Evolutionary conservation across 2,888 invertebrate genomes (phyloP).

Genomic region (Diaperis boleti): DNA sequence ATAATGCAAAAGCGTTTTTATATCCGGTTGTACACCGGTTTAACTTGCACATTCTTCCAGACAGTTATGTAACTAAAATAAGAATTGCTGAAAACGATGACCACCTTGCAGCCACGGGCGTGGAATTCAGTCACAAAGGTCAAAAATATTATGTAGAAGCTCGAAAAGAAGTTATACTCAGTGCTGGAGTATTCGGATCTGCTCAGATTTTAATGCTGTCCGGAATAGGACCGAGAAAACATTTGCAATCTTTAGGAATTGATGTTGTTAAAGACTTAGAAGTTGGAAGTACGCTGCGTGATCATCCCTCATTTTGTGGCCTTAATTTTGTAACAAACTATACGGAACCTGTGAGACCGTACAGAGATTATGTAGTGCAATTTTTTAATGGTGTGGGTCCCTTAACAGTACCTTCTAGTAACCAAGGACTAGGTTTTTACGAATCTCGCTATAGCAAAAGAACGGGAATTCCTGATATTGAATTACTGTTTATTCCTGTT

Average conservation of each 20-base stretch:
- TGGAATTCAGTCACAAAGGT: conserved; percentile 75
- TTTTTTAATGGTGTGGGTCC: conserved; percentile 48
- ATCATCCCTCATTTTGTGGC: conserved; percentile 21
- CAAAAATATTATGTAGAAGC: conserved; percentile 69
- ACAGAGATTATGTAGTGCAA: conserved; percentile 37
- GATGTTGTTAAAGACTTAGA: conserved; percentile 9
- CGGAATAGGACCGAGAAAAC: conserved; percentile 78
- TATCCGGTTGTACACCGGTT: conserved; percentile 72
- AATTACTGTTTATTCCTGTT: conserved; percentile 66
- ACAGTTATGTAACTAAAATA: conserved; percentile 73
- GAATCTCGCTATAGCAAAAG: conserved; percentile 47
- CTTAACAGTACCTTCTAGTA: conserved; percentile 41
- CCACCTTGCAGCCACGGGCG: conserved; percentile 69
- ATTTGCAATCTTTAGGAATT: conserved; percentile 54
- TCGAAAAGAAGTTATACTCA: conserved; percentile 79
- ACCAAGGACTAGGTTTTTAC: conserved; percentile 49
- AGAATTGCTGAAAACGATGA: conserved; percentile 65
- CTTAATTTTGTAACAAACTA: conserved; percentile 19
- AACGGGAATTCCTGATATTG: conserved; percentile 52
- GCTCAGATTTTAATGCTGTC: conserved; percentile 88
- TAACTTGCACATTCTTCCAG: conserved; percentile 71
- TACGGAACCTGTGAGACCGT: conserved; percentile 10
- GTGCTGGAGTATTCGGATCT: conserved; percentile 83
- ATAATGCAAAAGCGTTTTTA: conserved; percentile 59
- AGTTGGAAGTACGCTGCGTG: conserved; percentile 12